phyloP scores from a whole-genome alignment of 2,797 vertebrate genomes.

The Melanotaenia parkinsoni region DNA sequence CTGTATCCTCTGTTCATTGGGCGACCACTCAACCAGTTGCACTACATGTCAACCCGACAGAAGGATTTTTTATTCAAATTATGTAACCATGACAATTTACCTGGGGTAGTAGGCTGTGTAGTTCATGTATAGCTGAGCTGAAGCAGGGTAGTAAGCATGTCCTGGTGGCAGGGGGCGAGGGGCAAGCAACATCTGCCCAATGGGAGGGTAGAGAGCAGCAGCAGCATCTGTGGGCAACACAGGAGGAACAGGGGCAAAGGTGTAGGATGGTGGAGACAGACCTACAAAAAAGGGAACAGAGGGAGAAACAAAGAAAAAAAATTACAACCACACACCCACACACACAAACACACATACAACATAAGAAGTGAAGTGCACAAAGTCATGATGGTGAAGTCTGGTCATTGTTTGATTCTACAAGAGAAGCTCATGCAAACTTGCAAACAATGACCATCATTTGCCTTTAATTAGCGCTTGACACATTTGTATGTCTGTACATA shows the following conservation, averaged over 20 bases:
- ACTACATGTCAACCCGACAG: background rate
- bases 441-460: constrained; percentile 67
- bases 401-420: constrained; percentile 66
- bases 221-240: constrained; percentile 90
- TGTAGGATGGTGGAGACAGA: constrained; percentile 91
- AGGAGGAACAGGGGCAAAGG: constrained; percentile 87
- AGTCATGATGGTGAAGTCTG: constrained; percentile 18
- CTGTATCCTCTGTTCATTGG: too few relatives aligned
- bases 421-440: constrained; percentile 70
- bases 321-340: constrained; percentile 24
- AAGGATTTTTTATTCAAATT: background rate
- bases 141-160: constrained; percentile 89
- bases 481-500: constrained; percentile 4
- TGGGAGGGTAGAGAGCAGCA: constrained; percentile 88
- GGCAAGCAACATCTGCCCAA: constrained; percentile 86
- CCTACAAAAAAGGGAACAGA: constrained; percentile 76
- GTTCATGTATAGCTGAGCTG: constrained; percentile 94
- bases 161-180: constrained; percentile 86
- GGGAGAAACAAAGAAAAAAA: constrained; percentile 7
- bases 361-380: constrained; percentile 3
- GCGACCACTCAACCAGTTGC: too few relatives aligned
- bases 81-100: constrained; percentile 68
- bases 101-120: constrained; percentile 97
- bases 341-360: background rate
- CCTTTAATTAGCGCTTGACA: constrained; percentile 21